A percentile compares a stretch with the other conserved stretches of the same genome.
These are phyloP conservation scores for Drosophila rufa DNA, from an alignment of 1,140 invertebrate genomes.

Conservation along the genomic window DNA sequence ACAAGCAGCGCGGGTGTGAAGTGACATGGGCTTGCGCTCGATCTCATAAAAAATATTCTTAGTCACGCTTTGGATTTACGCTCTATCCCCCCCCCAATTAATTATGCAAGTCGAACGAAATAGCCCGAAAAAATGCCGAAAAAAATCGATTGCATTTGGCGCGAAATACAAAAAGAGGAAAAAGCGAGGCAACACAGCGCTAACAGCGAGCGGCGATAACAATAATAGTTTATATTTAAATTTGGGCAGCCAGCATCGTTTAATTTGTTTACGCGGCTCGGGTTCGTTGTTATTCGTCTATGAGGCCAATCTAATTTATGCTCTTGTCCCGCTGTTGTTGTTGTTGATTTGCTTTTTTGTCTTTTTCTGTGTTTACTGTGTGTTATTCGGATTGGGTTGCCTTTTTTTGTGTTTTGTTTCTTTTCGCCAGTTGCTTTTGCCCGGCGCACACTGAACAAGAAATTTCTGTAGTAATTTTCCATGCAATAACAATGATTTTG, in stretches of 20 bases:
- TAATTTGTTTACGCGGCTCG: slow-evolving; percentile 56
- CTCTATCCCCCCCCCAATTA: slow-evolving; percentile 16
- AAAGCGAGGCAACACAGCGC: slow-evolving; percentile 10
- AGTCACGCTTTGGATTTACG: slow-evolving; percentile 21
- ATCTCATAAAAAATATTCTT: slow-evolving; percentile 24
- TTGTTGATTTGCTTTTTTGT: slow-evolving; percentile 48
- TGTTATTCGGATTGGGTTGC: slow-evolving; percentile 41
- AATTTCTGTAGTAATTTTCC: slow-evolving; percentile 81
- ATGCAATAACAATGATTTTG: slow-evolving; percentile 82
- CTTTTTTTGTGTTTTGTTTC: slow-evolving; percentile 43
- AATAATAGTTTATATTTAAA: slow-evolving; percentile 63
- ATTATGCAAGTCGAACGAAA: slow-evolving; percentile 34
- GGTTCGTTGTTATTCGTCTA: slow-evolving; percentile 62
- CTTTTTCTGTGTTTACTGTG: slow-evolving; percentile 45
- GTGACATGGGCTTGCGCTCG: slow-evolving; percentile 9
- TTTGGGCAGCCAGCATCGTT: slow-evolving; percentile 51
- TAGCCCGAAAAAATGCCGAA: slow-evolving; percentile 7
- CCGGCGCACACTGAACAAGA: slow-evolving; percentile 53
- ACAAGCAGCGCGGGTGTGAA: slow-evolving; percentile 19
- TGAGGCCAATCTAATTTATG: slow-evolving; percentile 74
- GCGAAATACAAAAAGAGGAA: slow-evolving; percentile 44
- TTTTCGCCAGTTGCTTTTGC: slow-evolving; percentile 40
- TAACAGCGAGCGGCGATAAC: slow-evolving; percentile 27
- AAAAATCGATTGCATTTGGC: slow-evolving; percentile 63
- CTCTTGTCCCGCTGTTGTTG: slow-evolving; percentile 22